Base-by-base conservation (phyloP, 2,888 invertebrate species). In the Gymnocheta viridis region DNA sequence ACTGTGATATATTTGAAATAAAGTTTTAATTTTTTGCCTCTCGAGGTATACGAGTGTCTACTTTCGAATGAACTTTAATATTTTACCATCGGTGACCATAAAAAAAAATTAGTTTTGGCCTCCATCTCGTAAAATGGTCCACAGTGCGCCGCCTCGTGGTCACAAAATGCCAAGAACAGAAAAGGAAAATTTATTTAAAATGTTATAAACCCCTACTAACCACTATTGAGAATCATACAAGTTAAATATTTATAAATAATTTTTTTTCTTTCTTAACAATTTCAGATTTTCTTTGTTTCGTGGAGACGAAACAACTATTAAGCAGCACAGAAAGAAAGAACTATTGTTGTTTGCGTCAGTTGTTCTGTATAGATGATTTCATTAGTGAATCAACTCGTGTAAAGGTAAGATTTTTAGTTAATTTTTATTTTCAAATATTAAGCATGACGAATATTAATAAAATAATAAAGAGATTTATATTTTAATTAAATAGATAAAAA, bases 361-460 rank as follows among this genome's bases (percentile, higher is more conserved):
- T 44, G 41, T 56, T 77, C 54, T 56, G 41, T 69, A 64, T 77
- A 84, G 47, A 84, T 84, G 81, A 69, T 73, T 84, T 77, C 47
- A 49, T 64, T 38, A 77, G 73, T 69, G 32, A 84, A 84, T 64
- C 67, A 77, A 38, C 24, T 27, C 77, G 41, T 62, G 72, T 78
- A 74, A 84, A 84, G 77, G 84, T 81, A 73, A 81, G 81, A 51
- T 29, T 17, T 56, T 47, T 27, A 17, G 9, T 66, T 44, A 14
- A 49, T 56, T 44, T 44, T 19, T 29, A 12, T 24, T 1, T 47
- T 22, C 47, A 22, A 17, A 35, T 41, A 56, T 60, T 14, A 19
- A 7, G 14, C 12, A 62, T 69, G n/a, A 51, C 10, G 14, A 54
- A 60, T 78, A 51, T 12, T 12, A 19, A 24, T 12, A 22, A 6